Evolutionary conservation across 2,113 vertebrate species (phyloP).

Genomic region (Actenoides hombroni): DNA sequence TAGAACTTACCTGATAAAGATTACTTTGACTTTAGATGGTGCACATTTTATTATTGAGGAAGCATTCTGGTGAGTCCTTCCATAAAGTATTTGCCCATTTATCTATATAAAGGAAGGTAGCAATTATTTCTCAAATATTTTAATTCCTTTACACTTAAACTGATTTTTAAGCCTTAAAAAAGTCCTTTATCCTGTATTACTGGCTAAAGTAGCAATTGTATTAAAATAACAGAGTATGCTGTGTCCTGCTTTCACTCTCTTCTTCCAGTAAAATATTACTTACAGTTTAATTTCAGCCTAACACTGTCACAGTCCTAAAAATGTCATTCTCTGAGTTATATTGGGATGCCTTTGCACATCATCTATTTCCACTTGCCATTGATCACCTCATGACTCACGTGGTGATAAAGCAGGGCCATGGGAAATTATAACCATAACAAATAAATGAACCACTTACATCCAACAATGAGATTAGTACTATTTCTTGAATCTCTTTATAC

Average conservation of each 20-base stretch:
- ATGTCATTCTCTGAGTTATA: not conserved
- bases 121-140: conserved; percentile 11
- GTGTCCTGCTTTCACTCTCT: not conserved
- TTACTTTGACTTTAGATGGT: conserved; percentile 91
- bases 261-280: not conserved
- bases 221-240: not conserved
- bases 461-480: not conserved
- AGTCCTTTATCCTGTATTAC: not conserved
- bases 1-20: conserved; percentile 88
- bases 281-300: not conserved
- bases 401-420: not conserved
- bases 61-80: conserved; percentile 95
- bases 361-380: not conserved
- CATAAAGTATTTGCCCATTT: conserved; percentile 93
- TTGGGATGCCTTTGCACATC: not conserved
- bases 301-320: not conserved
- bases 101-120: conserved; percentile 76
- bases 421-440: not conserved
- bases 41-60: conserved; percentile 96
- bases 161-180: not conserved
- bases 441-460: not conserved
- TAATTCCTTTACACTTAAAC: not conserved
- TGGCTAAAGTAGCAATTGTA: not conserved
- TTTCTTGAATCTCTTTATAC: not conserved
- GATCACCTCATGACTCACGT: not conserved